A percentile compares a stretch with the other conserved stretches of the same genome.
phyloP scores from a whole-genome alignment of 1,140 invertebrate species.

The Trinorchestia longiramus region DNA sequence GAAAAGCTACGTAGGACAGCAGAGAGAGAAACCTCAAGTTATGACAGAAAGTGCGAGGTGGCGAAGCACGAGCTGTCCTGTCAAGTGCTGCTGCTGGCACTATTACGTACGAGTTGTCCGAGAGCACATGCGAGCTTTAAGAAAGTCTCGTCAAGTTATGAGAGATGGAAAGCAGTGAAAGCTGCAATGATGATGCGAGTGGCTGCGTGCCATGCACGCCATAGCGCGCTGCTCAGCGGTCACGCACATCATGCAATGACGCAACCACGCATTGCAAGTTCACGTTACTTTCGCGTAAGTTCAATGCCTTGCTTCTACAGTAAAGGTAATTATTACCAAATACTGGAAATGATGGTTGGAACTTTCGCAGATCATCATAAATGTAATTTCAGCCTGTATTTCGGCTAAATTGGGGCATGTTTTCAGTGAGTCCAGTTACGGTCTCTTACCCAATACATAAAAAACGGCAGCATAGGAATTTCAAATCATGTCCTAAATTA shows the following conservation, averaged over 20 bases:
- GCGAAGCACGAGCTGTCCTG: not conserved
- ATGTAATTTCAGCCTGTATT: no score
- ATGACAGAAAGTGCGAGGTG: not conserved
- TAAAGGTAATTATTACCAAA: not conserved
- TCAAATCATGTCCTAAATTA: no score
- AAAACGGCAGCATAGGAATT: no score
- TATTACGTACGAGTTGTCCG: not conserved
- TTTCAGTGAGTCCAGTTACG: no score
- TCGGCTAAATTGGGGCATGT: no score
- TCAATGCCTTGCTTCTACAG: not conserved
- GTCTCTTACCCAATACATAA: no score
- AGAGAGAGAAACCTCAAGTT: not conserved
- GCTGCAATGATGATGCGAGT: not conserved
- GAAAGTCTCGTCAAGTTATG: slow-evolving; percentile 25
- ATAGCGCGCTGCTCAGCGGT: not conserved
- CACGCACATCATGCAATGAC: not conserved
- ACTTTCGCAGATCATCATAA: no score
- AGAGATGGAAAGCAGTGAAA: slow-evolving; percentile 42
- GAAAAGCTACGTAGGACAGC: not conserved
- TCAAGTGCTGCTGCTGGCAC: not conserved
- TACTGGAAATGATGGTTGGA: not conserved
- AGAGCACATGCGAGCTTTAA: not conserved
- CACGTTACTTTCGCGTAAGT: not conserved
- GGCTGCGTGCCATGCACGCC: not conserved
- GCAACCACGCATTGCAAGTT: not conserved